Evolutionary conservation across 2,888 invertebrate species (phyloP), one percentile per base, ranked within the genome.

Genomic region (Acholoe squamosa): DNA sequence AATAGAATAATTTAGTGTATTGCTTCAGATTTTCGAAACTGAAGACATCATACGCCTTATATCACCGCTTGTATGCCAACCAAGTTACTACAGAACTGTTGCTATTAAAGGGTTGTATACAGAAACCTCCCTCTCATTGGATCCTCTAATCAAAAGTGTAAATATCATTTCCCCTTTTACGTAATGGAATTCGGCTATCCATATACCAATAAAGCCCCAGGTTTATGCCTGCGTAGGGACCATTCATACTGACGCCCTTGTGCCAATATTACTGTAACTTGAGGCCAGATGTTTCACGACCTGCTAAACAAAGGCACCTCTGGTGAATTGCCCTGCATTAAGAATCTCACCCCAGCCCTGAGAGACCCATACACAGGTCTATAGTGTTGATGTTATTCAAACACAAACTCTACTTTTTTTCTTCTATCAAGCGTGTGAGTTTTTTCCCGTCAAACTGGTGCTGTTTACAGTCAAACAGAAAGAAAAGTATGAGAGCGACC

Each of bases 81-180:
- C n/a, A n/a, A n/a, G n/a, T n/a, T n/a, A n/a, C n/a, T n/a, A n/a
- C n/a, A n/a, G n/a, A n/a, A n/a, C n/a, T n/a, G n/a, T n/a, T n/a
- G n/a, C n/a, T n/a, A n/a, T n/a, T n/a, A n/a, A n/a, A n/a, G n/a
- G n/a, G n/a, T n/a, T n/a, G n/a, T n/a, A n/a, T n/a, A n/a, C n/a
- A n/a, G n/a, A n/a, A n/a, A n/a, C n/a, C n/a, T n/a, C n/a, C 43
- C 43, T 43, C 43, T 43, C 3, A 61, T n/a, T 54, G 54, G 54
- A 61, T 61, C 61, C 61, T 61, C n/a, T n/a, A 71, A 22, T 71
- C 28, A 71, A 71, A 28, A 28, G 71, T 71, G 31, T 71, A 71
- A 71, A 71, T 71, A 71, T 14, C 71, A n/a, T 5, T 71, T 16
- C 25, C 25, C 5, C 25, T 28, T 7, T 71, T n/a, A 71, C 25